Base-by-base conservation (phyloP, 2,888 invertebrate genomes). In the Ichneumoninae sp. region DNA sequence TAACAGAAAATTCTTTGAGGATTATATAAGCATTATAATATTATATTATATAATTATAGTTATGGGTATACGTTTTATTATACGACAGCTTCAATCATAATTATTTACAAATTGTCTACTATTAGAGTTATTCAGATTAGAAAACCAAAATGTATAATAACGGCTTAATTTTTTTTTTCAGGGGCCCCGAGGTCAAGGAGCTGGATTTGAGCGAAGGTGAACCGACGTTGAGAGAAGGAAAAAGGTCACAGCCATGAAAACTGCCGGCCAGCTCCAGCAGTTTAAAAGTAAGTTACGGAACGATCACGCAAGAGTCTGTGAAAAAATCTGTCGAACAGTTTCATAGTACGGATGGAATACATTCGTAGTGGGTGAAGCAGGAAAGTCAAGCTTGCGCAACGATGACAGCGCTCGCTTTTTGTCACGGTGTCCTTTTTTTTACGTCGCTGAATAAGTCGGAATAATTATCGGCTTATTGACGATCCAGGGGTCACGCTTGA, bases 251-350 rank as follows among this genome's bases (percentile, higher is more conserved):
- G 80, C 89, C 91, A 93, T 93, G 93, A 93, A 91, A 89, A 88
- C 89, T 54, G 74, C 90, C 66, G 84, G 89, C n/a, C 89, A 93
- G 74, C 82, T 93, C 44, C 92, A 92, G 77, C 91, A 91, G 57
- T 93, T 92, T 84, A 92, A 90, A 89, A 93, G 93, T 93, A 80
- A 92, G 93, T 92, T 7, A 13, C 16, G 30, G 19, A 44, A 16
- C 36, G 50, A 62, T 50, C n/a, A n/a, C 72, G 54, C 19, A 30
- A 44, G 26, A 13, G 30, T 30, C 10, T 13, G 13, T 4, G 60
- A 60, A 60, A 30, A 60, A 33, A 13, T 62, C 33, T 40, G 16
- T 62, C 30, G 30, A 6, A 16, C 30, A n/a, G 19, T 19, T 57
- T 54, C 8, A 13, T n/a, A n/a, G n/a, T 68, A 10, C 26, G 68